Conservation (phyloP, 2,113 vertebrate species). For the Etheostoma cragini region DNA sequence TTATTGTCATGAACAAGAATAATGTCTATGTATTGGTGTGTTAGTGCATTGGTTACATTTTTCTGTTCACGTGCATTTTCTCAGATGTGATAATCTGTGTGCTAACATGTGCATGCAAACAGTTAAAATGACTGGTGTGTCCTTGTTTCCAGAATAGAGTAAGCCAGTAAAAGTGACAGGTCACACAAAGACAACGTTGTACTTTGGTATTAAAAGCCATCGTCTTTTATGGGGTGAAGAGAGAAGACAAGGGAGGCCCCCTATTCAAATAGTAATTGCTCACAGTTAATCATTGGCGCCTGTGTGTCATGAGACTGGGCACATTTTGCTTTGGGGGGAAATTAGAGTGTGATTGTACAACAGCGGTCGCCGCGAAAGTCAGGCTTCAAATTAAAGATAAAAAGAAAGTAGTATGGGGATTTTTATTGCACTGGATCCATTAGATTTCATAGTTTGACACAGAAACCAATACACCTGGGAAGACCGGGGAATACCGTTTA, state of each 20-base stretch:
- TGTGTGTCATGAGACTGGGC: slow-evolving; percentile 71
- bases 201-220: slow-evolving; percentile 48
- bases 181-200: slow-evolving; percentile 47
- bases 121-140: slow-evolving; percentile 9
- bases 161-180: slow-evolving; percentile 55
- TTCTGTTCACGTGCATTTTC: background rate
- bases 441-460: slow-evolving; percentile 73
- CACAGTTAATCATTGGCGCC: slow-evolving; percentile 79
- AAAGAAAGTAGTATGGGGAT: slow-evolving; percentile 67
- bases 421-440: slow-evolving; percentile 71
- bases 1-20: slow-evolving; percentile 21
- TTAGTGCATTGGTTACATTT: background rate
- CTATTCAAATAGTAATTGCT: slow-evolving; percentile 75
- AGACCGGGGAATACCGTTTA: slow-evolving; percentile 50
- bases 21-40: background rate
- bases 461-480: slow-evolving; percentile 70
- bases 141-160: slow-evolving; percentile 41
- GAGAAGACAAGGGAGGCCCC: slow-evolving; percentile 51
- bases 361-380: slow-evolving; percentile 69
- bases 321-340: slow-evolving; percentile 75
- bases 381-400: slow-evolving; percentile 77
- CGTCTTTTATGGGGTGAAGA: slow-evolving; percentile 51
- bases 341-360: slow-evolving; percentile 78
- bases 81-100: background rate
- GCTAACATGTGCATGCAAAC: background rate